Percentiles rank a stretch among this genome's conserved stretches.
Conservation (phyloP, 2,888 invertebrate genomes). For the Athripsodes cinereus region DNA sequence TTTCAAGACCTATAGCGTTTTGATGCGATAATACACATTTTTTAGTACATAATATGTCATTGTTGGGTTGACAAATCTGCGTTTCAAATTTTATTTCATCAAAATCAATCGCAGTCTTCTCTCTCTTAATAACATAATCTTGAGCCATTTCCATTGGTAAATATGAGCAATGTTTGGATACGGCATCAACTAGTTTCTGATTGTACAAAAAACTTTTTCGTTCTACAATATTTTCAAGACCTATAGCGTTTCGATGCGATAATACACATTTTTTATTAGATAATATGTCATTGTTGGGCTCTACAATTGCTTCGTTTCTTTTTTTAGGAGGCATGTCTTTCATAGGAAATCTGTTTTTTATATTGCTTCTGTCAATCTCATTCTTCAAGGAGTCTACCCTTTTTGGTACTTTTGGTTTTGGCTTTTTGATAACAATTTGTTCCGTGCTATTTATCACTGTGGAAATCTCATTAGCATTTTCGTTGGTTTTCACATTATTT, state of each 20-base stretch:
- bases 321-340: not conserved
- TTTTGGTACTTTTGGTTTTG: conserved; percentile 22
- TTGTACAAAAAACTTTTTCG: conserved; percentile 47
- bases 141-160: conserved; percentile 36
- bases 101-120: not conserved
- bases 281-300: no score
- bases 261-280: no score
- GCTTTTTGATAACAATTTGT: not conserved
- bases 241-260: not conserved
- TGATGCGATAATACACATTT: not conserved
- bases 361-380: not conserved
- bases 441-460: not conserved
- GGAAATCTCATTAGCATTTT: not conserved
- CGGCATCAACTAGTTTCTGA: conserved; percentile 32
- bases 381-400: conserved; percentile 18
- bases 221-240: conserved; percentile 29
- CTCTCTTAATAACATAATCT: conserved; percentile 9
- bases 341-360: not conserved
- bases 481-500: not conserved
- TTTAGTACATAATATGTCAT: no score
- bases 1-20: conserved; percentile 9
- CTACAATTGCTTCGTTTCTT: not conserved
- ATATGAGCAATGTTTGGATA: conserved; percentile 37
- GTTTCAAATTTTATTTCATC: not conserved
- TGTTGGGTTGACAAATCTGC: no score